These are phyloP conservation scores for Musca vetustissima DNA, from an alignment of 1,140 invertebrate species.

Conservation along the genomic window DNA sequence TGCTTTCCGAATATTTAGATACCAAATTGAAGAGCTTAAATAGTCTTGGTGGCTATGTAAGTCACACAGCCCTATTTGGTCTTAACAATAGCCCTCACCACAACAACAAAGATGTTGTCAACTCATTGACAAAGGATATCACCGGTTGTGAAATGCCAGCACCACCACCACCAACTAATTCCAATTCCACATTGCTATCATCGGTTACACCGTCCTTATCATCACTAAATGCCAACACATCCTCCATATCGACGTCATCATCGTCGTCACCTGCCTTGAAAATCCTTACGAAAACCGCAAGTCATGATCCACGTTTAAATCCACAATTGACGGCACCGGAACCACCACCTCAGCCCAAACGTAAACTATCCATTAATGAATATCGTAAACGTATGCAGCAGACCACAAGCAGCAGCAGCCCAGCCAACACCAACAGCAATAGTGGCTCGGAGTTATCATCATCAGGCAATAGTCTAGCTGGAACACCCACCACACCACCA, in stretches of 20 bases:
- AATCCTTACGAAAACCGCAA: conserved; percentile 47
- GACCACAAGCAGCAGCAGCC: background rate
- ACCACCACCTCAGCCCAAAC: conserved; percentile 49
- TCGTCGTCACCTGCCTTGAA: conserved; percentile 31
- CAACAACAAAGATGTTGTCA: background rate
- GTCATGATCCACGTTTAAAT: conserved; percentile 52
- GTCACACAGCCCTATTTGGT: conserved; percentile 24
- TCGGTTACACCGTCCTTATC: too few relatives aligned
- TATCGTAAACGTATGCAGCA: conserved; percentile 43
- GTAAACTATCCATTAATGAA: conserved; percentile 53
- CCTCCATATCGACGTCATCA: background rate
- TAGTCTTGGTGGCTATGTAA: conserved; percentile 26
- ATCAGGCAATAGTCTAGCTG: conserved; percentile 19
- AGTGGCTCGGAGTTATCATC: background rate
- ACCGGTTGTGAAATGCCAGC: conserved; percentile 1
- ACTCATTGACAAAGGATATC: background rate
- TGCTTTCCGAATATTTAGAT: conserved; percentile 35
- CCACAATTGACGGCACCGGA: conserved; percentile 48
- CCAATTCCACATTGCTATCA: background rate
- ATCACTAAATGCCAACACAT: background rate
- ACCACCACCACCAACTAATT: conserved; percentile 10
- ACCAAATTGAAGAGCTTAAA: conserved; percentile 31
- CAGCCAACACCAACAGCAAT: too few relatives aligned
- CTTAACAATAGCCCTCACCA: background rate
- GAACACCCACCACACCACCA: conserved; percentile 28